Conservation (phyloP, 2,888 invertebrate genomes). For the Xestia rhomboidea region DNA sequence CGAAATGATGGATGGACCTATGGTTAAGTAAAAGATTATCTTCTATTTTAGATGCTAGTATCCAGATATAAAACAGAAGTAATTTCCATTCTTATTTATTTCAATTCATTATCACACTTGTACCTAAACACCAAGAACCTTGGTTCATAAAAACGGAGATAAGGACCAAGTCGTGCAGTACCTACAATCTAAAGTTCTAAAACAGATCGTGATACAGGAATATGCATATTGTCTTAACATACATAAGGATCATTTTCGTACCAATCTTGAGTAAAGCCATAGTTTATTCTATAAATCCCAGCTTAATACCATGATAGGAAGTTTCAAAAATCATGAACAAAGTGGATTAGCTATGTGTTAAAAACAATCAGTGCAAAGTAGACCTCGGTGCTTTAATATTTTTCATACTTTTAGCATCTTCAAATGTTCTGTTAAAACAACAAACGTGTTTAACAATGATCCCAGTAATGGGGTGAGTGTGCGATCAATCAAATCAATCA, state of each 20-base stretch:
- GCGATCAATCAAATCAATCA: constrained; percentile 41
- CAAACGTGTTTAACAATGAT: constrained; percentile 47
- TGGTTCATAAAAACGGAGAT: neutral
- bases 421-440: neutral
- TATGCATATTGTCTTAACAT: neutral
- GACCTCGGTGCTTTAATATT: constrained; percentile 40
- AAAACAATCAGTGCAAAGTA: constrained; percentile 44
- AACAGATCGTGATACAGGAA: neutral
- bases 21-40: neutral
- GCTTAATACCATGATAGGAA: neutral
- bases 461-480: constrained; percentile 48
- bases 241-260: neutral
- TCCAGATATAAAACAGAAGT: neutral
- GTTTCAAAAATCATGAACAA: constrained; percentile 1
- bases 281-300: neutral
- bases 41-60: neutral
- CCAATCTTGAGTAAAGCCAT: neutral
- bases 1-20: neutral
- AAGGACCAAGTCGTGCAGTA: neutral
- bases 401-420: constrained; percentile 24
- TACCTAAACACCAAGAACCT: neutral
- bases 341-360: constrained; percentile 40
- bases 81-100: neutral
- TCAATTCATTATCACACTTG: too few relatives aligned
- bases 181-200: neutral